Conservation (phyloP, 2,888 invertebrate genomes). For the Nomada ruficornis region DNA sequence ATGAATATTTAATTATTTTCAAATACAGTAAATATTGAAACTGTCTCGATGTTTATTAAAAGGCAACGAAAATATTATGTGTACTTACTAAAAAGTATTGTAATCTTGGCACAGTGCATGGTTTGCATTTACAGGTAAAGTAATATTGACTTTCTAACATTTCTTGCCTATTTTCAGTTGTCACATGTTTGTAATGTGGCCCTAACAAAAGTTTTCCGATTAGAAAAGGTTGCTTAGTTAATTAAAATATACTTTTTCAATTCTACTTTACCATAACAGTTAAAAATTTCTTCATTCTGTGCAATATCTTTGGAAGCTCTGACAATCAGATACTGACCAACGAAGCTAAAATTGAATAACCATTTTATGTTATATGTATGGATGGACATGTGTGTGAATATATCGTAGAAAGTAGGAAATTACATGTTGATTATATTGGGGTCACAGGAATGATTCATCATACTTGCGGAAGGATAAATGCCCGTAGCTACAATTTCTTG, state of each 20-base stretch:
- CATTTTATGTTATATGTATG: conserved; percentile 85
- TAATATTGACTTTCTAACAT: conserved; percentile 89
- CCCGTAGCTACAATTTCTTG: conserved; percentile 89
- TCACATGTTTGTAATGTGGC: conserved; percentile 89
- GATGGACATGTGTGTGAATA: conserved; percentile 7
- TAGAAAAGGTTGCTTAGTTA: neutral
- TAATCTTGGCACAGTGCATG: conserved; percentile 86
- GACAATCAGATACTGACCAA: conserved; percentile 89
- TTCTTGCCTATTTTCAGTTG: conserved; percentile 87
- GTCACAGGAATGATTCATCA: conserved; percentile 97
- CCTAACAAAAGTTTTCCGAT: conserved; percentile 80
- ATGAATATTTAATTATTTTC: conserved; percentile 11
- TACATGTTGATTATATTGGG: conserved; percentile 92
- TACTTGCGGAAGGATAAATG: conserved; percentile 93
- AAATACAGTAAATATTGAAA: neutral
- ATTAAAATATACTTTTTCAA: neutral
- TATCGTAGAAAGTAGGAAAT: conserved; percentile 61
- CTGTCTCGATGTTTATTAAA: neutral
- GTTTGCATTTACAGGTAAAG: conserved; percentile 91
- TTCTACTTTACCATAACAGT: conserved; percentile 90
- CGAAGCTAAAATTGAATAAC: conserved; percentile 86
- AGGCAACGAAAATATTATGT: conserved; percentile 30
- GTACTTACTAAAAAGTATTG: conserved; percentile 75
- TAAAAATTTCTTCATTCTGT: conserved; percentile 90
- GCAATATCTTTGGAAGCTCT: conserved; percentile 88